phyloP scores from a whole-genome alignment of 2,113 vertebrate genomes.

The Malurus cyaneus region DNA sequence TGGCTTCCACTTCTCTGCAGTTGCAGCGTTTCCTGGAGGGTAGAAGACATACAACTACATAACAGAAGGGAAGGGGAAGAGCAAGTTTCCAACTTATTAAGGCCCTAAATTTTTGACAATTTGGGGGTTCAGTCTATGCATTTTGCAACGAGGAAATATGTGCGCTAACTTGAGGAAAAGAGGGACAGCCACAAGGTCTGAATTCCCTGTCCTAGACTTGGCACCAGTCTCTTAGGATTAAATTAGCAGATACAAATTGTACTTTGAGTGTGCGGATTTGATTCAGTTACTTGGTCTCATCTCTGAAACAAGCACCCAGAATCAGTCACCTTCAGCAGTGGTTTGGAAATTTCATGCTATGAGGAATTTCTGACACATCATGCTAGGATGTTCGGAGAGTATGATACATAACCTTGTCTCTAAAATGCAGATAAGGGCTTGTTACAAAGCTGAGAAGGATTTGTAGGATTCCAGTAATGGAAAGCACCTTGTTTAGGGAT shows the following conservation, averaged over 20 bases:
- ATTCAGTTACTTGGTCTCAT: neutral
- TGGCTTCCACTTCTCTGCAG: neutral
- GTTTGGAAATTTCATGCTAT: neutral
- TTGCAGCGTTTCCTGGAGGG: neutral
- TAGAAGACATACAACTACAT: neutral
- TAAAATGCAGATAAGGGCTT: neutral
- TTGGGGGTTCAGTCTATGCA: neutral
- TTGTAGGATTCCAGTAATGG: neutral
- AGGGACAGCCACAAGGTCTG: neutral
- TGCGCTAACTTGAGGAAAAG: neutral
- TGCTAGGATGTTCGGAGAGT: neutral
- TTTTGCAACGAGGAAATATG: neutral
- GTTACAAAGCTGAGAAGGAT: neutral
- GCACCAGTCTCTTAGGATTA: neutral
- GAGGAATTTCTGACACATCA: neutral
- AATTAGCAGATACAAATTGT: neutral
- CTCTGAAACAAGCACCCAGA: neutral
- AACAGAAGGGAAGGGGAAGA: neutral
- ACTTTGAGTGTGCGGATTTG: neutral
- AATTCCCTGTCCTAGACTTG: neutral
- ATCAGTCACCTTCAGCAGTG: neutral
- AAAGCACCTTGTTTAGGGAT: neutral
- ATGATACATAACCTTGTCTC: neutral
- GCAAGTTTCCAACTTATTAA: rapidly evolving
- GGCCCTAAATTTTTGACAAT: neutral